Conservation (phyloP, 2,113 vertebrate genomes). For the Antechinus stuartii region DNA sequence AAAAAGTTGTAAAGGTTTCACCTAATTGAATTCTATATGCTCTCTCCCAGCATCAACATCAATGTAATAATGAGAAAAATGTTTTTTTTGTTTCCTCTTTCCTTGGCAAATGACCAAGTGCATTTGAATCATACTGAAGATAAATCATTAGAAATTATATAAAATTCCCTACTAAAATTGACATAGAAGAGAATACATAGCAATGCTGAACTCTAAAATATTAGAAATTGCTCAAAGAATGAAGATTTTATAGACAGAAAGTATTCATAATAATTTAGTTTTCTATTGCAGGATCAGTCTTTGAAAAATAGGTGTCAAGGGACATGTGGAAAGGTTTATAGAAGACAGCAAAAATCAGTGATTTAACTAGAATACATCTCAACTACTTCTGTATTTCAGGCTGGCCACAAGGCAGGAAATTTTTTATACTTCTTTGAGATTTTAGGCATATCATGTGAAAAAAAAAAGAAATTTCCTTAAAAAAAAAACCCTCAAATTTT, state of each 20-base stretch:
- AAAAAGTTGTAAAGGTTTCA: not conserved
- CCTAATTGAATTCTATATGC: not conserved
- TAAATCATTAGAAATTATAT: not conserved
- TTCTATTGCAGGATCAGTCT: constrained; percentile 51
- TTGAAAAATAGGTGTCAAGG: constrained; percentile 56
- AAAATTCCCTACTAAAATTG: not conserved
- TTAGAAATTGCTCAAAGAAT: constrained; percentile 6
- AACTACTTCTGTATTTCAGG: constrained; percentile 53
- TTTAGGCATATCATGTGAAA: constrained; percentile 52
- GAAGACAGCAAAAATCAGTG: constrained; percentile 64
- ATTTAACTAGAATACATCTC: constrained; percentile 58
- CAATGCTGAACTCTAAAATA: not conserved
- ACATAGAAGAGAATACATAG: not conserved
- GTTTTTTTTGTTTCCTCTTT: not conserved
- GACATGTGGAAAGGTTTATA: constrained; percentile 56
- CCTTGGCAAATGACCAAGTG: not conserved
- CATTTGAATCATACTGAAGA: not conserved
- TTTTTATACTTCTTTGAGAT: constrained; percentile 53
- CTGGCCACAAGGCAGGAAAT: constrained; percentile 46
- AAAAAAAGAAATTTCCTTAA: constrained; percentile 37
- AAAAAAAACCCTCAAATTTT: constrained; percentile 27
- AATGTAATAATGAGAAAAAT: not conserved
- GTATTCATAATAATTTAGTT: not conserved
- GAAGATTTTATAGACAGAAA: not conserved
- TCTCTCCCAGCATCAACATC: not conserved